phyloP scores from a whole-genome alignment of 2,113 vertebrate genomes.

The Burhinus oedicnemus region DNA sequence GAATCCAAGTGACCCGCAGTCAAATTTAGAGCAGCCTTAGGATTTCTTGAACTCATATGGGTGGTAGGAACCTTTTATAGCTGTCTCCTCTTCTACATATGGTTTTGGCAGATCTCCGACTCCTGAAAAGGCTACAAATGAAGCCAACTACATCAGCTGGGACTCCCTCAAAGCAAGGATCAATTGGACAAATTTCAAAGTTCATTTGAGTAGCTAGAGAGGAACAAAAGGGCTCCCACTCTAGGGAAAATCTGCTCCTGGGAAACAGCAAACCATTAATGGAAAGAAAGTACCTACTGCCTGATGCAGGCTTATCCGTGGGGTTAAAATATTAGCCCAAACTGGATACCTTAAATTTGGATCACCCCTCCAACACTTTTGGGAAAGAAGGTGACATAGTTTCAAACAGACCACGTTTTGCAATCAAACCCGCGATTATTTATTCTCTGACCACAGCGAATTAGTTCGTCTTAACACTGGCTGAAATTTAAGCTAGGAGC shows the following conservation, averaged over 20 bases:
- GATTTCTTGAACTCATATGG: constrained; percentile 5
- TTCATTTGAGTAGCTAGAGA: not conserved
- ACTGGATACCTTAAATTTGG: not conserved
- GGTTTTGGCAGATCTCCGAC: constrained; percentile 42
- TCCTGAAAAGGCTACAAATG: constrained; percentile 37
- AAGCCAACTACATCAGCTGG: constrained; percentile 47
- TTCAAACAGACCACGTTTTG: not conserved
- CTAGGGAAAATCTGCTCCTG: not conserved
- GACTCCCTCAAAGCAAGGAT: constrained; percentile 46
- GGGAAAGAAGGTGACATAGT: not conserved
- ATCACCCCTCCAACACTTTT: not conserved
- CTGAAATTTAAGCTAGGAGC: not conserved
- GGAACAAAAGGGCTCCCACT: constrained; percentile 23
- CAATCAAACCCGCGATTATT: not conserved
- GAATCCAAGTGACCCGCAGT: not conserved
- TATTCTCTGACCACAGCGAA: not conserved
- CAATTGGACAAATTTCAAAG: constrained; percentile 56
- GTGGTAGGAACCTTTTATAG: constrained; percentile 21
- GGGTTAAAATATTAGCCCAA: not conserved
- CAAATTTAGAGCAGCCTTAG: not conserved
- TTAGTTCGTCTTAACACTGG: not conserved
- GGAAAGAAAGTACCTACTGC: not conserved
- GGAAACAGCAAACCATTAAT: not conserved
- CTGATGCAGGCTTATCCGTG: not conserved
- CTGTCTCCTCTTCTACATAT: not conserved